Base-by-base conservation (phyloP, 2,888 invertebrate genomes). In the Caenorhabditis uteleia region DNA sequence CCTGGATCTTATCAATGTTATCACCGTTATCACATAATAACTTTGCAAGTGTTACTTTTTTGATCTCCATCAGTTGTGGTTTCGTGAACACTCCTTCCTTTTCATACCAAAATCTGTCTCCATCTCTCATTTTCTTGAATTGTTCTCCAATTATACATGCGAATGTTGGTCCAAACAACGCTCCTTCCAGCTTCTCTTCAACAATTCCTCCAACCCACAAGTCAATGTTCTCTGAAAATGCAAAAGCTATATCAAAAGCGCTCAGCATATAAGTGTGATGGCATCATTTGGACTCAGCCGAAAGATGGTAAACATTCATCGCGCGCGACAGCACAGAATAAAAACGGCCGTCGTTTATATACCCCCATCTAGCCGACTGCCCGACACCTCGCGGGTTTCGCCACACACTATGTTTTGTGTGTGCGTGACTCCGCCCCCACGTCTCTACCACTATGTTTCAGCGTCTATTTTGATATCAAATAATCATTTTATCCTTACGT, bases 201-300 rank as follows among this genome's bases (percentile, higher is more conserved):
- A 94, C 87, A 72, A 98, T 89, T 3, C 95, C 97, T 5, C 95
- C 95, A 20, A 95, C 93, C 90, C 92, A 98, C 21, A 97, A 88
- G 83, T 98, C 98, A 61, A 98, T 89, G 79, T 98, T 98, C 53
- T 84, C 86, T 70, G 66, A 16, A 75, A 56, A 34, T 27, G 56
- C 43, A 31, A 33, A 18, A 29, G 23, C 29, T n/a, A 16, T n/a
- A 10, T 16, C 14, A 39, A 29, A 23, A 23, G 49, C 65, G 57
- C 75, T 70, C 68, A 71, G 71, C 44, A 77, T 44, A 29, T 44
- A 36, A 39, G 45, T 16, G 27, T 26, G 26, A 29, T 42, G 36
- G 53, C 53, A 44, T 40, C 50, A 50, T 16, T 21, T 12, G 16
- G 38, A 25, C 27, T 66, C 66, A 66, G 66, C 60, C 66, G 66